Conservation (phyloP, 2,888 invertebrate genomes). For the Junonia oenone region DNA sequence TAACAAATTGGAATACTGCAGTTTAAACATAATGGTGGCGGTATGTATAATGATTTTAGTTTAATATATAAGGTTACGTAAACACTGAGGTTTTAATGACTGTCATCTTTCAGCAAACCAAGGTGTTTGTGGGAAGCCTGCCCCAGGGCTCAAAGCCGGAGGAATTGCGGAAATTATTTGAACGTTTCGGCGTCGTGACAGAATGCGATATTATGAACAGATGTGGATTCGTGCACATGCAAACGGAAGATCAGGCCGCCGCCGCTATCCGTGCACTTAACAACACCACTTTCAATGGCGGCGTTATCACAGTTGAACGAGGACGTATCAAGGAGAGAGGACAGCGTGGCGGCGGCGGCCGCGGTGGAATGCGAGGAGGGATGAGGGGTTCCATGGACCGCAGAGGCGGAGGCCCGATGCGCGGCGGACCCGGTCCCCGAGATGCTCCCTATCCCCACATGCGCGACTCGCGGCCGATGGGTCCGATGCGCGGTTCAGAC, state of each 20-base stretch:
- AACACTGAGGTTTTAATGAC: slow-evolving; percentile 20
- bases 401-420: slow-evolving; percentile 52
- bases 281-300: slow-evolving; percentile 90
- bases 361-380: slow-evolving; percentile 62
- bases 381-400: slow-evolving; percentile 63
- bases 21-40: slow-evolving; percentile 57
- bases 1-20: slow-evolving; percentile 6
- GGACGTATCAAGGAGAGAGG: slow-evolving; percentile 87
- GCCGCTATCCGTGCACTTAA: slow-evolving; percentile 90
- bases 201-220: slow-evolving; percentile 97
- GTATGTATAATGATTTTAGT: slow-evolving; percentile 46
- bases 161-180: slow-evolving; percentile 90
- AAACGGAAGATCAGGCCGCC: slow-evolving; percentile 88
- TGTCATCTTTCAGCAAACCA: slow-evolving; percentile 80
- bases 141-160: slow-evolving; percentile 91
- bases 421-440: slow-evolving; percentile 46
- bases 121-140: slow-evolving; percentile 96
- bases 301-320: slow-evolving; percentile 90
- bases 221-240: slow-evolving; percentile 96
- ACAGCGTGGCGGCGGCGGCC: slow-evolving; percentile 72
- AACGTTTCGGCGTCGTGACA: slow-evolving; percentile 91
- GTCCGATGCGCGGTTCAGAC: slow-evolving; percentile 57
- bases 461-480: slow-evolving; percentile 48
- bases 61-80: slow-evolving; percentile 27
- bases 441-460: slow-evolving; percentile 45